A percentile compares a stretch with the other conserved stretches of the same genome.
These are phyloP conservation scores for Bombus haemorrhoidalis DNA, from an alignment of 1,140 invertebrate species.

Conservation along the genomic window DNA sequence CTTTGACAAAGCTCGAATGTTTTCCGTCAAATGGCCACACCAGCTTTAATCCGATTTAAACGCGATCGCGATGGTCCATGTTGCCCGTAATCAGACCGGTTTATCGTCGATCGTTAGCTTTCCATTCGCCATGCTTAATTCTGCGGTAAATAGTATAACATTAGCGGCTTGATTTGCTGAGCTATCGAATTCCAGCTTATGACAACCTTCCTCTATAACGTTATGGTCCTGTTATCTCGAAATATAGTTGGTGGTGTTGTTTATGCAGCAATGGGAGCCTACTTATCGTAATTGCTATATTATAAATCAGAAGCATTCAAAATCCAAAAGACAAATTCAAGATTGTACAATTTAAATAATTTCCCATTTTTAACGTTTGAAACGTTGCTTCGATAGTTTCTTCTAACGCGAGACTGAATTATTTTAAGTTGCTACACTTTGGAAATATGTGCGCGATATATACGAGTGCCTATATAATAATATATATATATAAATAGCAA, in stretches of 20 bases:
- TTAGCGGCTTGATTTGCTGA: constrained; percentile 36
- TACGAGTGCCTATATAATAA: too few species aligned
- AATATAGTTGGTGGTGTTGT: neutral
- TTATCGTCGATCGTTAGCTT: constrained; percentile 46
- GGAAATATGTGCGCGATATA: too few species aligned
- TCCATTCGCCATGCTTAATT: constrained; percentile 41
- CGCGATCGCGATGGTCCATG: constrained; percentile 30
- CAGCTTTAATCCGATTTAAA: constrained; percentile 49
- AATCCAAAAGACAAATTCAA: too few species aligned
- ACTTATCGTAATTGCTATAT: neutral
- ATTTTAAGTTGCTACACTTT: too few species aligned
- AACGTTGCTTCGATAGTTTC: too few species aligned
- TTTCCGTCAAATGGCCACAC: constrained; percentile 24
- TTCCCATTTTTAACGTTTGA: too few species aligned
- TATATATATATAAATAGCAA: too few species aligned
- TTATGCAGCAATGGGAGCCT: neutral
- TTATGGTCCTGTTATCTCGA: neutral
- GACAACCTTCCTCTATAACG: neutral
- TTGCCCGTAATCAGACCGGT: constrained; percentile 39
- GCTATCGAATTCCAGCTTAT: constrained; percentile 1
- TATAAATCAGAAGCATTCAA: neutral
- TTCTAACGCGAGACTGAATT: too few species aligned
- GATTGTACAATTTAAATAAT: too few species aligned
- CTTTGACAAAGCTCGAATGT: constrained; percentile 39
- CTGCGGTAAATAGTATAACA: constrained; percentile 40